A percentile compares a stretch with the other conserved stretches of the same genome.
phyloP scores from a whole-genome alignment of 2,888 invertebrate species.

The Lobophora halterata region DNA sequence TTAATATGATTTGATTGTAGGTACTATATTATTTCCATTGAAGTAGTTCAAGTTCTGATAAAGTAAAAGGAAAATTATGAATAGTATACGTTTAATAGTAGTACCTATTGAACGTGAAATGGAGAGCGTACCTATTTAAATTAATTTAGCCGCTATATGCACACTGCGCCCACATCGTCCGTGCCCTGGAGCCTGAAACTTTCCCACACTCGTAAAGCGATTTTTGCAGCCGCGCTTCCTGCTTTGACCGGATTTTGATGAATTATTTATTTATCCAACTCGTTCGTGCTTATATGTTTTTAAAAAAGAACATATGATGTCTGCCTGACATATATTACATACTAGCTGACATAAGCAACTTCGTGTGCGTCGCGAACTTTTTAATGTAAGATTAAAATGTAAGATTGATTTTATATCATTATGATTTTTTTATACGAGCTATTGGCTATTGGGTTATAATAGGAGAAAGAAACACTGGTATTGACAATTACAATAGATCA shows the following conservation, averaged over 20 bases:
- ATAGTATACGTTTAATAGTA: neutral
- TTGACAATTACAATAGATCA: too few relatives aligned
- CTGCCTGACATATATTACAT: neutral
- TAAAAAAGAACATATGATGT: neutral
- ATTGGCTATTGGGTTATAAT: too few relatives aligned
- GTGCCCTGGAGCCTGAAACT: constrained; percentile 27
- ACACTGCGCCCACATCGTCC: constrained; percentile 29
- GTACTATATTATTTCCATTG: too few relatives aligned
- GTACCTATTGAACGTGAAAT: neutral
- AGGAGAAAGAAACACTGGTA: too few relatives aligned
- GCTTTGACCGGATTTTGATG: constrained; percentile 55
- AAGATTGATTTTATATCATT: too few relatives aligned
- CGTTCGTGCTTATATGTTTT: constrained; percentile 21
- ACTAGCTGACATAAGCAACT: too few relatives aligned
- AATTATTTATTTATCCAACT: constrained; percentile 56
- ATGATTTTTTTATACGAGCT: too few relatives aligned
- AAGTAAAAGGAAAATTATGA: too few relatives aligned
- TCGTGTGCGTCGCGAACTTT: too few relatives aligned
- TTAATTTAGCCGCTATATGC: constrained; percentile 9
- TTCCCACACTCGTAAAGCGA: constrained; percentile 68
- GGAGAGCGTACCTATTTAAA: constrained; percentile 4
- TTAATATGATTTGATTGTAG: too few relatives aligned
- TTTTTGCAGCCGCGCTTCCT: constrained; percentile 57
- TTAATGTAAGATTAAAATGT: too few relatives aligned
- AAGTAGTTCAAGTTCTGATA: too few relatives aligned